phyloP scores from a whole-genome alignment of 2,797 vertebrate genomes.

The Galagoides demidoff region DNA sequence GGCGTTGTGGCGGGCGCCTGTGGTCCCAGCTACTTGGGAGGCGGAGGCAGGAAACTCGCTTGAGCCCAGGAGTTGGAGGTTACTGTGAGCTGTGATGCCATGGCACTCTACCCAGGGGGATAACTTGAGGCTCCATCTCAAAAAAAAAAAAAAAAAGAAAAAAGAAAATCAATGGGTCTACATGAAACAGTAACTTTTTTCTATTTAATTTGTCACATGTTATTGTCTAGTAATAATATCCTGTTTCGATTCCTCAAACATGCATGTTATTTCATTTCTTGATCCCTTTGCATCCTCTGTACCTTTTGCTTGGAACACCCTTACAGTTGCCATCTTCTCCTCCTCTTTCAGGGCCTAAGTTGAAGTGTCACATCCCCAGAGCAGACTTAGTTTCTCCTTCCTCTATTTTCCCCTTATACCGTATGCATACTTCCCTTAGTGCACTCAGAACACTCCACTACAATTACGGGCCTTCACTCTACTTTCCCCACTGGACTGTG shows the following conservation, averaged over 20 bases:
- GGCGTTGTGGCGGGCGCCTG: too few species aligned
- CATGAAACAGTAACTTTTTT: conserved; percentile 16
- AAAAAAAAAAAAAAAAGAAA: too few species aligned
- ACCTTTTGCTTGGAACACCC: background rate
- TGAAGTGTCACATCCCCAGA: conserved; percentile 6
- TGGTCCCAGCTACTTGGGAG: too few species aligned
- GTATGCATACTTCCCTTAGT: conserved; percentile 7
- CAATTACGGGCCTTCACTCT: conserved; percentile 9
- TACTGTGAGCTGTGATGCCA: too few species aligned
- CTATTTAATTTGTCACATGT: conserved; percentile 23
- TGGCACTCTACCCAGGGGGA: too few species aligned
- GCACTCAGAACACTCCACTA: background rate
- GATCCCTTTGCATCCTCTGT: background rate
- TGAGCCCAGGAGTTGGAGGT: too few species aligned
- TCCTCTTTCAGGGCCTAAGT: conserved; percentile 35
- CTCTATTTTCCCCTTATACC: background rate
- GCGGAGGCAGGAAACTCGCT: too few species aligned
- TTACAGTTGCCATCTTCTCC: background rate
- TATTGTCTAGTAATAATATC: conserved; percentile 36
- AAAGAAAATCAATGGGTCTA: too few species aligned
- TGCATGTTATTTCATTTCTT: conserved; percentile 47
- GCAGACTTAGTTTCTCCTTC: conserved; percentile 12
- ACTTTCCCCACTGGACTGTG: background rate
- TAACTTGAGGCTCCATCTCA: too few species aligned
- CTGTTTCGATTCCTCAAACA: background rate